phyloP scores from a whole-genome alignment of 2,888 invertebrate genomes.

The Rugalucina vietnamica region DNA sequence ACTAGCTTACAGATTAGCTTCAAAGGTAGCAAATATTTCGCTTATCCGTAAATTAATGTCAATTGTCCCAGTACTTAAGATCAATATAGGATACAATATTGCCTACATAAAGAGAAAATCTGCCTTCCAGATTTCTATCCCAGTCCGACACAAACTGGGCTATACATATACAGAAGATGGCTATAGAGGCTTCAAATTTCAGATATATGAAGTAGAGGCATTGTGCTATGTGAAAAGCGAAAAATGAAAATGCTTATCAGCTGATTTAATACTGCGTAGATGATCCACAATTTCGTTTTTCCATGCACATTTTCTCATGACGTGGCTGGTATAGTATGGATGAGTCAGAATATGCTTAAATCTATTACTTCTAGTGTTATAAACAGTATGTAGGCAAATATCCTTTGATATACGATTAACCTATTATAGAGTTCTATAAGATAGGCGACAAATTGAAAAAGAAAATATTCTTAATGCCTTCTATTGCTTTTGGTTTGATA shows the following conservation, averaged over 20 bases:
- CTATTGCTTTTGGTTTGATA: neutral
- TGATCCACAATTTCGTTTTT: no score
- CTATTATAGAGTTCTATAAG: neutral
- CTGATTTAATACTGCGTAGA: no score
- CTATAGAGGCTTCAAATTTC: no score
- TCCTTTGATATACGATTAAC: conserved; percentile 1
- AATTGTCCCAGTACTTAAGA: conserved; percentile 25
- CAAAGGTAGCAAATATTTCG: neutral
- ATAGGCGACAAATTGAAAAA: no score
- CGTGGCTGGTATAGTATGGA: neutral
- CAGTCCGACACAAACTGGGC: no score
- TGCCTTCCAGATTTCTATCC: no score
- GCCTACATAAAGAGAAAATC: no score
- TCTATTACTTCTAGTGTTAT: neutral
- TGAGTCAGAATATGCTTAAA: conserved; percentile 9
- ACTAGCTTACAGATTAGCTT: neutral
- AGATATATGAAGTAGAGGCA: no score
- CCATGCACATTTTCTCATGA: no score
- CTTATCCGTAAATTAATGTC: conserved; percentile 16
- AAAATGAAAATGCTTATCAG: no score
- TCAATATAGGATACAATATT: conserved; percentile 36
- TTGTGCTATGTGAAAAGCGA: no score
- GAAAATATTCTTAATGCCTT: neutral
- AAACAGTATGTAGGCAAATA: neutral
- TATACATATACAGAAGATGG: no score